phyloP scores from a whole-genome alignment of 2,113 vertebrate species.

The Macrotus californicus region DNA sequence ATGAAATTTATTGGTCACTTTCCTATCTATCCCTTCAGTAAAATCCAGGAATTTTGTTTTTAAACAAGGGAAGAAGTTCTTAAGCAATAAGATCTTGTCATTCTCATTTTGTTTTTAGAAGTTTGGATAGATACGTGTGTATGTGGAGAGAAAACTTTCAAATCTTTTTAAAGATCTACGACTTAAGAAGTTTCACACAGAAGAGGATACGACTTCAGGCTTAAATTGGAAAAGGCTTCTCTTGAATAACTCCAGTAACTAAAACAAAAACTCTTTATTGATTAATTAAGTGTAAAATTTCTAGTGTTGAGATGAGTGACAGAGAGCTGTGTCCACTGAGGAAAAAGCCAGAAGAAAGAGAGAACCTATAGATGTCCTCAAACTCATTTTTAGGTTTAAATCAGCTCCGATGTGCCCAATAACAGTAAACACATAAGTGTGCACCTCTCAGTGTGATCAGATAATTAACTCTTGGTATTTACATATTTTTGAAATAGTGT shows the following conservation, averaged over 20 bases:
- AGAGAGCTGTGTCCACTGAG: not conserved
- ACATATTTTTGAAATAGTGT: not conserved
- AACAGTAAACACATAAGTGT: not conserved
- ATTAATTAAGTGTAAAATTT: not conserved
- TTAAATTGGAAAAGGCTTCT: not conserved
- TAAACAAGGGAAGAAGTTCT: not conserved
- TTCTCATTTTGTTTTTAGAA: not conserved
- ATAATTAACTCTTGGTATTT: not conserved
- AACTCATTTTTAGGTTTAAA: not conserved
- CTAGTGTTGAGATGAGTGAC: not conserved
- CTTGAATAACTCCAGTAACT: not conserved
- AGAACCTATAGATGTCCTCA: not conserved
- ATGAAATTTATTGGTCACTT: not conserved
- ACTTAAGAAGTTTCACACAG: not conserved
- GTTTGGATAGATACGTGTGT: not conserved
- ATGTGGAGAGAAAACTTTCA: not conserved
- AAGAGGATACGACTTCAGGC: not conserved
- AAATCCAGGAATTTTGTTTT: not conserved
- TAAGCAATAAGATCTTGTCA: not conserved
- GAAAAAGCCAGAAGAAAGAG: not conserved
- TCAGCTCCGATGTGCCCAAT: not conserved
- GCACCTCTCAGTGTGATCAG: not conserved
- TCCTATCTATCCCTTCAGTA: not conserved
- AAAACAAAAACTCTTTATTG: not conserved
- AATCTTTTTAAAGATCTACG: not conserved